Conservation (phyloP, 64 coral and sea anemone species). For the Stichodactyla helianthus region DNA sequence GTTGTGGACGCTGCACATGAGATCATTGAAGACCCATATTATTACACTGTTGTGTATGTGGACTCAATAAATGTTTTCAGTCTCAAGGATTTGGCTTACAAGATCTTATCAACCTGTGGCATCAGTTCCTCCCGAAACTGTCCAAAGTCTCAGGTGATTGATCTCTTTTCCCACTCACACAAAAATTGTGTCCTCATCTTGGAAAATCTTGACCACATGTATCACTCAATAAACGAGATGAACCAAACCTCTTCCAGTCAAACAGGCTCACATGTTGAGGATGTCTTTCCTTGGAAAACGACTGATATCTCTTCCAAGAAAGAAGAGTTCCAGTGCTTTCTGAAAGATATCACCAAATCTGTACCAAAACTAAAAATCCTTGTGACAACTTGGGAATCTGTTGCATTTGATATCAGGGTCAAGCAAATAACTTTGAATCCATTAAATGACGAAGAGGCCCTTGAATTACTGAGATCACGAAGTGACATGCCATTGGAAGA, state of each 20-base stretch:
- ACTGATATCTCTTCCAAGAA: neutral
- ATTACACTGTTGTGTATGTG: neutral
- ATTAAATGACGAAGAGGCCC: neutral
- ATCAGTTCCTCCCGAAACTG: neutral
- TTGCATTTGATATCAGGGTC: neutral
- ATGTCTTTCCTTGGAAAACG: neutral
- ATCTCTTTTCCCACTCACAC: neutral
- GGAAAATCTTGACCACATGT: constrained; percentile 5
- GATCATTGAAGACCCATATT: neutral
- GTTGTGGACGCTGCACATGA: constrained; percentile 7
- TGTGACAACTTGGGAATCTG: constrained; percentile 1
- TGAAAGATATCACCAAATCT: neutral
- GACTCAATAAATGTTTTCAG: constrained; percentile 4
- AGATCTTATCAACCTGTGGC: constrained; percentile 1
- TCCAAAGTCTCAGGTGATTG: neutral
- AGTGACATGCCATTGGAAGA: neutral
- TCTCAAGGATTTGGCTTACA: neutral
- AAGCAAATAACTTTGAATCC: neutral
- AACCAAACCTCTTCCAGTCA: neutral
- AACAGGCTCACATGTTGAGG: neutral
- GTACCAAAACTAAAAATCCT: neutral
- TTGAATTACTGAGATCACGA: constrained; percentile 19
- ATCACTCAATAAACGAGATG: neutral
- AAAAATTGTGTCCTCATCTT: neutral
- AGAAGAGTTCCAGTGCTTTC: neutral